Evolutionary conservation across 92 coral and sea anemone genomes (phyloP), one percentile per base, ranked within the genome.

Genomic region (Galaxea fascicularis): DNA sequence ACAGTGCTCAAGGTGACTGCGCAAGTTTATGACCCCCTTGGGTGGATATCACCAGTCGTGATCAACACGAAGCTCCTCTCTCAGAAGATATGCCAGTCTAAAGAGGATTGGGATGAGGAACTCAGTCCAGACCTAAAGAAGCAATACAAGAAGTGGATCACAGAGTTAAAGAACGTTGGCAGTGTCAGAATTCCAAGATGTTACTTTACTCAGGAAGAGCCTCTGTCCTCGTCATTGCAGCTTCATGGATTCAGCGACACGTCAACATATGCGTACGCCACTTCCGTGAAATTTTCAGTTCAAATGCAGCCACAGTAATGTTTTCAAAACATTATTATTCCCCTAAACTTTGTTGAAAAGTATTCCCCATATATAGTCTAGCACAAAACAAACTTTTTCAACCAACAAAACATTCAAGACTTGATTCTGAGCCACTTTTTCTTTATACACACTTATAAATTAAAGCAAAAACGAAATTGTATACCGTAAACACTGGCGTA

Each of bases 21-120:
- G 26, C 77, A 63, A 49, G 78, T 82, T 54, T 90, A 81, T 49
- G 91, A 87, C 76, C 86, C 91, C 51, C 53, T 76, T 35, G 93
- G 91, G 8, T 81, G 79, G 73, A 52, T 85, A 15, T 90, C 90
- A 22, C 88, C 90, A 0, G 75, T 90, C 8, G 67, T 59, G 20
- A 57, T 86, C 26, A 20, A 79, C 22, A 57, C 81, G 74, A 85
- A 89, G 73, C 74, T 77, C 67, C 62, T 85, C 39, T 89, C 85
- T 79, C 90, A 80, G 64, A 85, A 85, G 51, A 26, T 89, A 4
- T 89, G 87, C 59, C 82, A 74, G 46, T 49, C 24, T 39, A 75
- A 85, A 21, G 56, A 71, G 18, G 79, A 71, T 16, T 90, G 93
- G 93, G 93, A 83, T 29, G 63, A 66, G 25, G 39, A 68, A 24